Base-by-base conservation (phyloP, 2,113 vertebrate species). In the Heterochromis multidens region DNA sequence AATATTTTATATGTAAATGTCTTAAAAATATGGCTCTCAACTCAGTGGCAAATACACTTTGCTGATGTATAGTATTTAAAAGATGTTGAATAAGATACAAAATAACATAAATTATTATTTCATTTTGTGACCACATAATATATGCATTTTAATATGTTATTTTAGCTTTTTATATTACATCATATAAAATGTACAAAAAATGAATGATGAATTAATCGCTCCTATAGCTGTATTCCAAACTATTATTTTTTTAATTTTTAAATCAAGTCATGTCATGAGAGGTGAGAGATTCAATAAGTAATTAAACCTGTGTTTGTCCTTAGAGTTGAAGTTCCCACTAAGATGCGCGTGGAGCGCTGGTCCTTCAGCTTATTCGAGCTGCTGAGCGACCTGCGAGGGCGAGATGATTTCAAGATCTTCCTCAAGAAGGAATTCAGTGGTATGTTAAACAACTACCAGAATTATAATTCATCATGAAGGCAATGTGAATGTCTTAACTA, bases 391-490 rank as follows among this genome's bases (percentile, higher is more conserved):
- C 97, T 97, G 3, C 97, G 98, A 13, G 99, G 98, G 1, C 94
- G 98, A 2, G 96, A 97, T 82, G 98, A 97, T 94, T 99, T 99
- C 94, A 98, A 98, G 95, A 11, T 97, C 72, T 99, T 99, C 95
- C 97, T 99, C n/a, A 99, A 97, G 96, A 99, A 99, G 87, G 99
- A 99, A 89, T 99, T 99, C 96, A 99, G 99, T 1, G 99, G 99
- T 99, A 94, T 0, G 93, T 81, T 7, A n/a, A n/a, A n/a, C n/a
- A n/a, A n/a, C n/a, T n/a, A n/a, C n/a, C n/a, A n/a, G n/a, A n/a
- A n/a, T n/a, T n/a, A n/a, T n/a, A n/a, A n/a, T n/a, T n/a, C n/a
- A n/a, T n/a, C n/a, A n/a, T n/a, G n/a, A n/a, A 25, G 13, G 63
- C 12, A 67, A 25, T 4, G 16, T 67, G 63, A n/a, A 67, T 67